phyloP scores from a whole-genome alignment of 2,113 vertebrate genomes.

The Antennarius striatus region DNA sequence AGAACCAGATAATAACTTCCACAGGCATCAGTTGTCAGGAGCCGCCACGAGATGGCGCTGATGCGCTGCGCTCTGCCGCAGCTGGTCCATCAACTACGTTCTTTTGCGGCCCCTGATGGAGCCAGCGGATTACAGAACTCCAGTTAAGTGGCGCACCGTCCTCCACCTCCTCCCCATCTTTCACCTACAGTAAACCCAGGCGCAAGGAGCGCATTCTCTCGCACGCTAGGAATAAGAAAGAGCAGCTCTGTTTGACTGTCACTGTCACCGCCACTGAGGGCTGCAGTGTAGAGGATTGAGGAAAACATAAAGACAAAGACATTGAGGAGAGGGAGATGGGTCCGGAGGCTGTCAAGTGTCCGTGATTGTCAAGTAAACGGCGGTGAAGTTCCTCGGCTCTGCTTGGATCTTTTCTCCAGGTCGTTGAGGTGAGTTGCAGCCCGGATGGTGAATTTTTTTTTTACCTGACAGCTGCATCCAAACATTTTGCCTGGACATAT shows the following conservation, averaged over 20 bases:
- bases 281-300: slow-evolving; percentile 46
- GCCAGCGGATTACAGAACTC: slow-evolving; percentile 74
- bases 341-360: slow-evolving; percentile 61
- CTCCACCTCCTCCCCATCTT: slow-evolving; percentile 40
- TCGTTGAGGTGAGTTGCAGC: slow-evolving; percentile 72
- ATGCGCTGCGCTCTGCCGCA: background rate
- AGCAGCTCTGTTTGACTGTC: slow-evolving; percentile 35
- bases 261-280: slow-evolving; percentile 46
- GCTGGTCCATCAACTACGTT: slow-evolving; percentile 27
- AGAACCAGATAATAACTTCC: slow-evolving; percentile 16
- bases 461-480: slow-evolving; percentile 3
- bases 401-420: slow-evolving; percentile 65
- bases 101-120: slow-evolving; percentile 53
- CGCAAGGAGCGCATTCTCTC: slow-evolving; percentile 57
- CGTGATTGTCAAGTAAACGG: slow-evolving; percentile 71
- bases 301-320: slow-evolving; percentile 48
- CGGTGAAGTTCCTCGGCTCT: slow-evolving; percentile 69
- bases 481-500: slow-evolving; percentile 1
- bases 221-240: slow-evolving; percentile 36
- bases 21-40: rapidly evolving
- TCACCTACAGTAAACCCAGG: slow-evolving; percentile 57
- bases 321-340: slow-evolving; percentile 67
- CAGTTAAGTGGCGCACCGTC: slow-evolving; percentile 69
- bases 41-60: slow-evolving; percentile 63
- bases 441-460: slow-evolving; percentile 21